Percentiles rank a stretch among this genome's conserved stretches.
phyloP scores from a whole-genome alignment of 2,797 vertebrate genomes.

The Premnoplex brunnescens region DNA sequence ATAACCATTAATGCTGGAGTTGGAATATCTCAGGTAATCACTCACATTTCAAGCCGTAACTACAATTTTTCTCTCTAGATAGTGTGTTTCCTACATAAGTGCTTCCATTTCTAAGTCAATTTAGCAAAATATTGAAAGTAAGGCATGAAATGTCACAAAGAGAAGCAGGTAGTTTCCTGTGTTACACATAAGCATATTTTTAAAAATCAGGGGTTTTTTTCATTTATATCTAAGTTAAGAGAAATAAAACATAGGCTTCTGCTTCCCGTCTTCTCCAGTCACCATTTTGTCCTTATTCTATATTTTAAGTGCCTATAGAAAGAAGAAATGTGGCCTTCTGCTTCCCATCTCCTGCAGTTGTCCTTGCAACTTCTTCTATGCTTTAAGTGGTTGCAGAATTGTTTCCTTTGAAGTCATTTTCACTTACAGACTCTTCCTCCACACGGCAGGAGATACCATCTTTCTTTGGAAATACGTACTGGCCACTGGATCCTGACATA shows the following conservation, averaged over 20 bases:
- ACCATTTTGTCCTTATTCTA: background rate
- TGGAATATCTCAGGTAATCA: constrained; percentile 5
- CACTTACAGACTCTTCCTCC: background rate
- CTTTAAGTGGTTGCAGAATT: background rate
- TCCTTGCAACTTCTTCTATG: background rate
- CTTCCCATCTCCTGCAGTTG: background rate
- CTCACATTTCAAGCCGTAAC: background rate
- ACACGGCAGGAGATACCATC: background rate
- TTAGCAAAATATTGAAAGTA: background rate
- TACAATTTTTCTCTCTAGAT: background rate
- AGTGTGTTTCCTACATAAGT: background rate
- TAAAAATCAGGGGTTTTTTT: fast-evolving
- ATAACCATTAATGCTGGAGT: background rate
- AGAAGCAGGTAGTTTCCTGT: background rate
- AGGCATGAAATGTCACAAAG: background rate
- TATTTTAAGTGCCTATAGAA: background rate
- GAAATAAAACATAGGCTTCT: background rate
- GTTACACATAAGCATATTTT: background rate
- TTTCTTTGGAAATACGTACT: background rate
- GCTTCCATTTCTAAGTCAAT: constrained; percentile 35
- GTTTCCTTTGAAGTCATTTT: background rate
- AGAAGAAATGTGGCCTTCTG: background rate
- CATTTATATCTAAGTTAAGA: background rate
- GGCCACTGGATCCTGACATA: background rate
- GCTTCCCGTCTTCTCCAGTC: background rate